Evolutionary conservation across 2,888 invertebrate species (phyloP).

Genomic region (Diploptera punctata): DNA sequence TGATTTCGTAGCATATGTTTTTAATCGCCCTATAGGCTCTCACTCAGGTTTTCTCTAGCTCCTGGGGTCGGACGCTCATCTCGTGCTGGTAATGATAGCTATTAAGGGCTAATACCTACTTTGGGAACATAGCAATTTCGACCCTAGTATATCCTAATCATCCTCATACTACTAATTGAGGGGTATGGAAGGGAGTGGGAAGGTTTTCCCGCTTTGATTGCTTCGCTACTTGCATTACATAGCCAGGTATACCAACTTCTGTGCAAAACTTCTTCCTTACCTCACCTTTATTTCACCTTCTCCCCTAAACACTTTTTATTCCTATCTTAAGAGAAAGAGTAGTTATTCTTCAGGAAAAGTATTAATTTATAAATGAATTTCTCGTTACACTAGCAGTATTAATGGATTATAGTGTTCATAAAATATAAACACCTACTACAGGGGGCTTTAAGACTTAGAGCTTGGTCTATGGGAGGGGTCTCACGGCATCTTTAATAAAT

Average conservation of each 20-base stretch:
- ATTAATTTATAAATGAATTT: constrained; percentile 12
- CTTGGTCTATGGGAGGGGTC: neutral
- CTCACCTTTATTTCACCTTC: neutral
- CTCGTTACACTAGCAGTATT: neutral
- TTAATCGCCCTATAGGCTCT: neutral
- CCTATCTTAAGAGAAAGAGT: neutral
- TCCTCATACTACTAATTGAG: constrained; percentile 29
- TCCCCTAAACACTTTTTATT: neutral
- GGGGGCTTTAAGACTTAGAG: neutral
- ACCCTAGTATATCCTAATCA: constrained; percentile 32
- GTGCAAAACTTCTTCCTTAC: neutral
- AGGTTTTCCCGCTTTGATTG: constrained; percentile 24
- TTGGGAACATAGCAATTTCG: constrained; percentile 31
- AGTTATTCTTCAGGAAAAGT: neutral
- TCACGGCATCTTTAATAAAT: neutral
- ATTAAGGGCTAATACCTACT: constrained; percentile 32
- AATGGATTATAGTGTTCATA: constrained; percentile 23
- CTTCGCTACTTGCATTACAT: neutral
- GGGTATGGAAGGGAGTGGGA: constrained; percentile 5
- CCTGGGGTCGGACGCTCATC: constrained; percentile 19
- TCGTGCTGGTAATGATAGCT: constrained; percentile 31
- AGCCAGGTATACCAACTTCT: too few relatives aligned
- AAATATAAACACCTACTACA: constrained; percentile 1
- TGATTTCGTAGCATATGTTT: neutral
- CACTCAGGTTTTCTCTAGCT: constrained; percentile 21